Conservation (phyloP, 2,888 invertebrate species). For the Noctua janthe region DNA sequence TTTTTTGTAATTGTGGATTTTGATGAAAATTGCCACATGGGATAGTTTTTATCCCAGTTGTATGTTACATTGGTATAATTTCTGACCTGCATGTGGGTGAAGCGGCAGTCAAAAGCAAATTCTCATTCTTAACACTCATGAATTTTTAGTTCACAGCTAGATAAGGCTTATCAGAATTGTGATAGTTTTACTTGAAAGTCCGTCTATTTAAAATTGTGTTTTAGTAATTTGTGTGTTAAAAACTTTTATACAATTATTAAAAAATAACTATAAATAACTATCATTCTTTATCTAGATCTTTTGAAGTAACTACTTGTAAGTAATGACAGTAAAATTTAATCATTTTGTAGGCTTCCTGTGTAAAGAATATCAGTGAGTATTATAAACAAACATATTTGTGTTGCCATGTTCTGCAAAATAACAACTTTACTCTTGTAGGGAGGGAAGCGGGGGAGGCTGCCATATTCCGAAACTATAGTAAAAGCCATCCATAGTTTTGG, state of each 20-base stretch:
- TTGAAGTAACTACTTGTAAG: neutral
- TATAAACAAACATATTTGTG: neutral
- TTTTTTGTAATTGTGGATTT: too few species aligned
- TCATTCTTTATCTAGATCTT: neutral
- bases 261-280: neutral
- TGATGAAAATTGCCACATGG: neutral
- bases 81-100: neutral
- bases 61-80: neutral
- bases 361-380: neutral
- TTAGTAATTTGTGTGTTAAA: neutral
- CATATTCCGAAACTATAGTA: neutral
- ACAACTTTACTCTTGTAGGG: neutral
- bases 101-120: neutral
- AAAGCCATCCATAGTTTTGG: neutral
- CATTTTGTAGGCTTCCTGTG: neutral
- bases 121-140: neutral
- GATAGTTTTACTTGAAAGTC: constrained; percentile 9
- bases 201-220: neutral
- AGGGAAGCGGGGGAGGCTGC: too few species aligned
- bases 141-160: constrained; percentile 6
- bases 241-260: neutral
- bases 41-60: neutral
- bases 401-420: neutral
- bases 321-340: neutral
- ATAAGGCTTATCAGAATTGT: constrained; percentile 6